phyloP scores from a whole-genome alignment of 2,888 invertebrate genomes.

The Eupithecia subumbrata region DNA sequence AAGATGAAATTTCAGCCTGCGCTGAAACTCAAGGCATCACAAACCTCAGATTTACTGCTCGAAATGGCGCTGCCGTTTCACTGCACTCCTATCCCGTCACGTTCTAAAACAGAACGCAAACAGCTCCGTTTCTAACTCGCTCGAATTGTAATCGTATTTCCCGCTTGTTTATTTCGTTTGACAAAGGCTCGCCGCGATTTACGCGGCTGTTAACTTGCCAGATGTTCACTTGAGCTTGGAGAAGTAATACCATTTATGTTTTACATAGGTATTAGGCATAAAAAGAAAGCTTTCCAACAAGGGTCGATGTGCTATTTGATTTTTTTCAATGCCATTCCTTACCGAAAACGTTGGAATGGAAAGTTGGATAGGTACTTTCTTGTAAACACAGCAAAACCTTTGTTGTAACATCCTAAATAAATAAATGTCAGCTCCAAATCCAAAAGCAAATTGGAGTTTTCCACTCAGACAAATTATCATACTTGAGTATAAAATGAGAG shows the following conservation, averaged over 20 bases:
- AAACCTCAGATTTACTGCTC: slow-evolving; percentile 29
- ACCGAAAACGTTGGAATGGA: neutral
- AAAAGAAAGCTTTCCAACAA: slow-evolving; percentile 4
- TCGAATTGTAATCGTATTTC: slow-evolving; percentile 66
- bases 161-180: slow-evolving; percentile 70
- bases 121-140: slow-evolving; percentile 62
- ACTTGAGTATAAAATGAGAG: slow-evolving; percentile 23
- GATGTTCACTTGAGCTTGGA: slow-evolving; percentile 54
- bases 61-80: slow-evolving; percentile 28
- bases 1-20: slow-evolving; percentile 25
- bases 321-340: neutral
- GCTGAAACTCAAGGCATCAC: slow-evolving; percentile 27
- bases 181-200: slow-evolving; percentile 60
- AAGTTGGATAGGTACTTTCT: neutral
- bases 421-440: slow-evolving; percentile 5
- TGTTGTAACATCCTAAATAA: slow-evolving; percentile 2
- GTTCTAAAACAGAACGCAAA: slow-evolving; percentile 69
- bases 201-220: slow-evolving; percentile 55
- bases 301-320: neutral
- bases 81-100: slow-evolving; percentile 49
- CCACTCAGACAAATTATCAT: slow-evolving; percentile 20
- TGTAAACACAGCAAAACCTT: neutral
- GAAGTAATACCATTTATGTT: slow-evolving; percentile 38
- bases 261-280: slow-evolving; percentile 20
- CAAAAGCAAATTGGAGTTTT: slow-evolving; percentile 18